These are phyloP conservation scores for Embiotoca jacksoni DNA, from an alignment of 2,113 vertebrate species.

Conservation along the genomic window DNA sequence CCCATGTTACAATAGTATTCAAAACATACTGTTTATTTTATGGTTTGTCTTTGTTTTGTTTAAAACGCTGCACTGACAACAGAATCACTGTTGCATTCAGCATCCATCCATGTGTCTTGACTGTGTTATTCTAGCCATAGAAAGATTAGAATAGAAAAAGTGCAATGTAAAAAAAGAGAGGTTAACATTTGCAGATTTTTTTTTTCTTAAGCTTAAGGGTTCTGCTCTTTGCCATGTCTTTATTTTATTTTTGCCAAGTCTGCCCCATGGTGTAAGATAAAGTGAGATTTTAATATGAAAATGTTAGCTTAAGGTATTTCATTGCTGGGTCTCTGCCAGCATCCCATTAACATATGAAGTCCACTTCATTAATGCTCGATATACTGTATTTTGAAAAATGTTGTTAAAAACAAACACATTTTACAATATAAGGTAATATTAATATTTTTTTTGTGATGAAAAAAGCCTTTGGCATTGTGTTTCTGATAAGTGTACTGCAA, in stretches of 20 bases:
- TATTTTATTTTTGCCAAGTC: too few relatives aligned
- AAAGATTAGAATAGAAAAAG: background rate
- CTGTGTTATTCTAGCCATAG: background rate
- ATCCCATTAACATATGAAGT: too few relatives aligned
- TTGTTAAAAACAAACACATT: too few relatives aligned
- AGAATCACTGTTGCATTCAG: background rate
- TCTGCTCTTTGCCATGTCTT: background rate
- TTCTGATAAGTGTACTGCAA: too few relatives aligned
- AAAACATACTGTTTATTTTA: background rate
- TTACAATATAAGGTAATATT: too few relatives aligned
- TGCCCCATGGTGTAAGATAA: background rate
- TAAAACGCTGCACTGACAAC: background rate
- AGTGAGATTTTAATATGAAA: background rate
- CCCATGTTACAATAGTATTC: conserved; percentile 2
- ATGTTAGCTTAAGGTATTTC: too few relatives aligned
- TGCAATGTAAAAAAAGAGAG: background rate
- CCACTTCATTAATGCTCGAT: too few relatives aligned
- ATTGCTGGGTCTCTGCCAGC: too few relatives aligned
- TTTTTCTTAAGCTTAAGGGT: background rate
- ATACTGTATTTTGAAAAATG: too few relatives aligned
- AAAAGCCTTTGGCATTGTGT: too few relatives aligned
- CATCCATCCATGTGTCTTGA: background rate
- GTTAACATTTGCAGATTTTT: background rate
- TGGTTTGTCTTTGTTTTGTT: background rate
- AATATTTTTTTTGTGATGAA: too few relatives aligned